Evolutionary conservation across 2,888 invertebrate genomes (phyloP).

Genomic region (Aethes cnicana): DNA sequence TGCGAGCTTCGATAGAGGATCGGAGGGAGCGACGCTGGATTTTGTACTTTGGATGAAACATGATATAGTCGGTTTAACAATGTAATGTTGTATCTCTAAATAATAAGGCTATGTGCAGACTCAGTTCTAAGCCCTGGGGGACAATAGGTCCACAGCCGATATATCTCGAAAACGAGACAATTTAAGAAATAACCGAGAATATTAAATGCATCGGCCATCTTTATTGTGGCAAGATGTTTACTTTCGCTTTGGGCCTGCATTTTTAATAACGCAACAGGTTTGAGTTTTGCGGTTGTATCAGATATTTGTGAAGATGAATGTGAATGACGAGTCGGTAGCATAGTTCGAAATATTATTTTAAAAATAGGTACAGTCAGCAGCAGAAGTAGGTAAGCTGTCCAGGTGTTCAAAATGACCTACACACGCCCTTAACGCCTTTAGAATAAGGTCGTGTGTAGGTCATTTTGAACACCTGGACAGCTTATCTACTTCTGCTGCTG

Average conservation of each 20-base stretch:
- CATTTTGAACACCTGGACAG: no score
- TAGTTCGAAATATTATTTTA: no score
- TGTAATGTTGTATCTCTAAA: conserved; percentile 29
- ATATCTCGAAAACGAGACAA: conserved; percentile 74
- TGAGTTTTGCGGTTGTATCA: no score
- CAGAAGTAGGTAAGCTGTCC: no score
- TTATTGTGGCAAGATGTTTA: conserved; percentile 18
- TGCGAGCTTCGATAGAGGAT: conserved; percentile 32
- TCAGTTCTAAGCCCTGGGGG: conserved; percentile 72
- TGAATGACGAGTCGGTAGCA: no score
- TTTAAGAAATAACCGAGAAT: conserved; percentile 71
- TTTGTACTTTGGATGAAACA: conserved; percentile 29
- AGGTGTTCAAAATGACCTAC: no score
- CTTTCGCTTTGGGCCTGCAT: background rate
- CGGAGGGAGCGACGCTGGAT: conserved; percentile 21
- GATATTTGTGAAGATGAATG: no score
- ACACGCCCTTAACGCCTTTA: no score
- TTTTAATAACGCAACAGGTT: background rate
- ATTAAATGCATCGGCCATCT: conserved; percentile 57
- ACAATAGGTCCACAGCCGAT: conserved; percentile 72
- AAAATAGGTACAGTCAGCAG: no score
- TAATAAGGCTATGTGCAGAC: conserved; percentile 62
- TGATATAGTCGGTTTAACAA: conserved; percentile 38
- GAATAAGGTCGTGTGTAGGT: no score
- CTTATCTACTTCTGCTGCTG: no score